Evolutionary conservation across 1,140 invertebrate genomes (phyloP), one percentile per base, ranked within the genome.

Genomic region (Triops longicaudatus): DNA sequence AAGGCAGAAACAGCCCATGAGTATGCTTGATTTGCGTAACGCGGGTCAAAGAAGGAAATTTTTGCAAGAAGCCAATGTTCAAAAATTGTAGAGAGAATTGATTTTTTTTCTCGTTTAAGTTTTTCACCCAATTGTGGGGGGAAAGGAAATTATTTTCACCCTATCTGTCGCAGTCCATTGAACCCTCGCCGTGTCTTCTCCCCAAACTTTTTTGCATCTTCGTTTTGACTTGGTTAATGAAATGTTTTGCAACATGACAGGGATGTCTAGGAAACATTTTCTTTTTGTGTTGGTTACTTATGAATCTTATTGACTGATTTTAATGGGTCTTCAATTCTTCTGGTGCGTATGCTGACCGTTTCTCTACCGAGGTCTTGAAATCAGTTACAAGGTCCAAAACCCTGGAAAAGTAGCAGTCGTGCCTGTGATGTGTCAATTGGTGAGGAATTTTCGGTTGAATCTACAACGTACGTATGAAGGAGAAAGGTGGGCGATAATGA

Each of bases 241-340:
- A 63, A 63, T n/a, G 50, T 63, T 63, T 63, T 63, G 50, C 50
- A 63, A 63, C 14, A 63, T n/a, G 44, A 63, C 44, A 63, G 50
- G 11, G 17, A 63, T 63, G 50, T 63, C 17, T 63, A 63, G 50
- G 17, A 22, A 63, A 12, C 6, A 14, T 63, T 63, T 63, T 63
- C n/a, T 22, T 63, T 63, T 17, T 63, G 50, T 63, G 31, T 63
- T 63, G 50, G 50, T 63, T 63, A 63, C 50, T 63, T 17, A 63
- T 63, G 50, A 22, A 63, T 63, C 50, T 63, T 63, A 63, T 37
- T 22, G 50, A 63, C 50, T 14, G 50, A 63, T 17, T 10, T 63
- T 63, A 14, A n/a, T 63, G 50, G 50, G 50, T 63, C 50, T 63
- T 63, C 14, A 63, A 63, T 22, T 63, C 22, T 63, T 63, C 17